Evolutionary conservation across 2,113 vertebrate species (phyloP).

Genomic region (Pedionomus torquatus): DNA sequence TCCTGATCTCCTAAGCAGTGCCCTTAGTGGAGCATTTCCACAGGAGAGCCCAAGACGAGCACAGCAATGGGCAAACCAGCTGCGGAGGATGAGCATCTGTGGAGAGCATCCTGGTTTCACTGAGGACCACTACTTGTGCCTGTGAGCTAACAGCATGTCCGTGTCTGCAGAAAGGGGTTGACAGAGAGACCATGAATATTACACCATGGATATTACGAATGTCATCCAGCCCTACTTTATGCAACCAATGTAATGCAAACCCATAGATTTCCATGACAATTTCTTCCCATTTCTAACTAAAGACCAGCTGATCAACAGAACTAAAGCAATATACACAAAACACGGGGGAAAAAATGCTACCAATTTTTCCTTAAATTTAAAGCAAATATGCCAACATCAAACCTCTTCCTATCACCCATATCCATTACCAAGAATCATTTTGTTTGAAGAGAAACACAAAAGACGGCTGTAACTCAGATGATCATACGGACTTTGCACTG

Average conservation of each 20-base stretch:
- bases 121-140: not conserved
- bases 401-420: not conserved
- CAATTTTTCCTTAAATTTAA: not conserved
- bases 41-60: not conserved
- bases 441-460: not conserved
- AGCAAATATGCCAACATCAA: not conserved
- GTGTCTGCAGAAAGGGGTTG: not conserved
- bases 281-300: not conserved
- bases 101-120: fast-evolving
- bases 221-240: not conserved
- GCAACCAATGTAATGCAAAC: not conserved
- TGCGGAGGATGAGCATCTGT: not conserved
- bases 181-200: not conserved
- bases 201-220: not conserved
- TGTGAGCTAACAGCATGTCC: not conserved
- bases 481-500: not conserved
- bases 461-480: not conserved
- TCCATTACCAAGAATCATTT: not conserved
- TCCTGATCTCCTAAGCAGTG: not conserved
- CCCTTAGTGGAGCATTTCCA: not conserved
- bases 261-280: not conserved
- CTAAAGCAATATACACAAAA: not conserved
- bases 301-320: not conserved
- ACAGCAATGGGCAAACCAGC: not conserved
- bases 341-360: not conserved